These are phyloP conservation scores for Perizoma flavofasciatum DNA, from an alignment of 2,888 invertebrate species.

Conservation along the genomic window DNA sequence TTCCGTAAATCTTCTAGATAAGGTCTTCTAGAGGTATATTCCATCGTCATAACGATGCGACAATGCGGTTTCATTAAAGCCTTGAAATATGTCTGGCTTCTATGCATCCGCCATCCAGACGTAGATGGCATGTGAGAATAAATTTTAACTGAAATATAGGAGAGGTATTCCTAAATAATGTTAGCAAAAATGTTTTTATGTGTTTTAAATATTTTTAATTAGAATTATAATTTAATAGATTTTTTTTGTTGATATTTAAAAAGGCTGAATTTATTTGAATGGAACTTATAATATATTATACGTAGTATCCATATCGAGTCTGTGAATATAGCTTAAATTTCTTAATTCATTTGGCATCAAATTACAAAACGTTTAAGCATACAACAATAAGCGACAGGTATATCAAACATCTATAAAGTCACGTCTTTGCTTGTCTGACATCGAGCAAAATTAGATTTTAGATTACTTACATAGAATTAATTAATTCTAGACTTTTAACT, in stretches of 20 bases:
- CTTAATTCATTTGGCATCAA: too few species aligned
- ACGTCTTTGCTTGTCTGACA: slow-evolving; percentile 32
- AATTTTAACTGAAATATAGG: slow-evolving; percentile 26
- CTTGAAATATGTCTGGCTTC: slow-evolving; percentile 58
- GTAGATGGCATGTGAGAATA: slow-evolving; percentile 16
- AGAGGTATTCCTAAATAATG: slow-evolving; percentile 17
- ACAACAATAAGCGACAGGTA: neutral
- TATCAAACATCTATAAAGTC: slow-evolving; percentile 18
- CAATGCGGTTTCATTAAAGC: slow-evolving; percentile 64
- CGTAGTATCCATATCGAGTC: too few species aligned
- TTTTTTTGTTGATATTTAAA: neutral
- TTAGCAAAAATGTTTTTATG: neutral
- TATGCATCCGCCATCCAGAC: slow-evolving; percentile 43
- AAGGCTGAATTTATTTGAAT: too few species aligned
- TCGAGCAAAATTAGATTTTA: slow-evolving; percentile 34
- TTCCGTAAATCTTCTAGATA: too few species aligned
- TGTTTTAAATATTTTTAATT: neutral
- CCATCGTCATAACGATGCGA: slow-evolving; percentile 52
- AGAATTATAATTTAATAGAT: too few species aligned
- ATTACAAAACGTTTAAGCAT: too few species aligned
- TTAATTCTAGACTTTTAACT: slow-evolving; percentile 40
- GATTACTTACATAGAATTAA: slow-evolving; percentile 39
- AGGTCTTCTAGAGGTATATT: neutral
- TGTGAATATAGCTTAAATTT: too few species aligned
- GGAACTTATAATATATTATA: too few species aligned